These are phyloP conservation scores for Istiophorus platypterus DNA, from an alignment of 2,113 vertebrate species.

Conservation along the genomic window DNA sequence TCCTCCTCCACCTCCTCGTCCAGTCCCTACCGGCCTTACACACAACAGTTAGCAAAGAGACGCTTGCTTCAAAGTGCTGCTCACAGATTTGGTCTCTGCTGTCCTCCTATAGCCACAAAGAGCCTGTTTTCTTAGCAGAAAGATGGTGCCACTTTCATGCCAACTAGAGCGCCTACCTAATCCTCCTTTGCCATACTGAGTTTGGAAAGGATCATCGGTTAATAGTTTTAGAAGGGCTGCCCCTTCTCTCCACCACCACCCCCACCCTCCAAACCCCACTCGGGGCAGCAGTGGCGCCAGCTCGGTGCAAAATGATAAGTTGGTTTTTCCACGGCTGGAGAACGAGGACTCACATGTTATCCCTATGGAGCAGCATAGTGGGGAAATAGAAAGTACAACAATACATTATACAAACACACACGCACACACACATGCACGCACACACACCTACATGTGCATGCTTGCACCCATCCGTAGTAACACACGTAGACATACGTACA, in stretches of 20 bases:
- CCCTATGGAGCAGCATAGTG: slow-evolving; percentile 91
- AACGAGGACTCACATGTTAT: slow-evolving; percentile 93
- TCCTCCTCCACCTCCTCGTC: slow-evolving; percentile 42
- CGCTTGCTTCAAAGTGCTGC: slow-evolving; percentile 81
- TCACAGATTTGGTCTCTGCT: slow-evolving; percentile 59
- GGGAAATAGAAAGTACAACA: slow-evolving; percentile 91
- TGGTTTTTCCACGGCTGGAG: slow-evolving; percentile 81
- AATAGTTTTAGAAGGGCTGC: slow-evolving; percentile 53
- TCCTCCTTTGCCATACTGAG: slow-evolving; percentile 45
- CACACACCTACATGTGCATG: slow-evolving; percentile 53
- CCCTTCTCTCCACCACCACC: slow-evolving; percentile 40
- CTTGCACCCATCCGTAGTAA: slow-evolving; percentile 58
- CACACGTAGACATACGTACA: slow-evolving; percentile 46
- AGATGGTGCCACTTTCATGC: slow-evolving; percentile 66
- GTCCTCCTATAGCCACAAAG: slow-evolving; percentile 56
- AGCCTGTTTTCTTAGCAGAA: slow-evolving; percentile 54
- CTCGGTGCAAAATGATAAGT: slow-evolving; percentile 82
- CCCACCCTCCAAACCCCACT: slow-evolving; percentile 62
- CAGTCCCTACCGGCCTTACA: slow-evolving; percentile 38
- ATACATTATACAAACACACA: slow-evolving; percentile 83
- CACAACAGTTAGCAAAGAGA: slow-evolving; percentile 72
- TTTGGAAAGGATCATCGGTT: slow-evolving; percentile 41
- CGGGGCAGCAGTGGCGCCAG: slow-evolving; percentile 84
- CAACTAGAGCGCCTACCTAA: slow-evolving; percentile 60
- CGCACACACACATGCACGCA: slow-evolving; percentile 45